Evolutionary conservation across 1,140 invertebrate species (phyloP).

Genomic region (Streblospio benedicti): DNA sequence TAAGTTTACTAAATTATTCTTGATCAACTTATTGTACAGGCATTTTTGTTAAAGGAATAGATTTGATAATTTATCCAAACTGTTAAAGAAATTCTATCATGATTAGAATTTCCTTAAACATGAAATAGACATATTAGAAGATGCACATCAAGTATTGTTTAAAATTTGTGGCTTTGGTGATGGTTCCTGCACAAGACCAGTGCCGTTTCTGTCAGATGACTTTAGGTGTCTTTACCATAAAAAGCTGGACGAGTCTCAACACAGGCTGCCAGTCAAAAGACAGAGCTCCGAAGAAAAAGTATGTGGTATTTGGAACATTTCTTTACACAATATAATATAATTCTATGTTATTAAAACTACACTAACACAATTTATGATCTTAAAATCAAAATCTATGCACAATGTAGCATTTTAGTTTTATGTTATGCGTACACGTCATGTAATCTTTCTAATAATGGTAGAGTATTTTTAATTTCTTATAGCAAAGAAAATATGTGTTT

Average conservation of each 20-base stretch:
- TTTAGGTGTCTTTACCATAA: background rate
- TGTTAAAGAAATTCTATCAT: constrained; percentile 9
- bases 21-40: background rate
- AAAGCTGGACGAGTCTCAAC: background rate
- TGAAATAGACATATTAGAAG: constrained; percentile 34
- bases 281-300: too few relatives aligned
- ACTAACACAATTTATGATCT: too few relatives aligned
- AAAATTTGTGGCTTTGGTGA: constrained; percentile 28
- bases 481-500: too few relatives aligned
- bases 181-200: constrained; percentile 30
- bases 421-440: too few relatives aligned
- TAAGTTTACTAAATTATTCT: background rate
- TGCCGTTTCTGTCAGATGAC: constrained; percentile 12
- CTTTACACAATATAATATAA: too few relatives aligned
- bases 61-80: constrained; percentile 50
- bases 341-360: too few relatives aligned
- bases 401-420: too few relatives aligned
- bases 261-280: background rate
- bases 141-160: constrained; percentile 39
- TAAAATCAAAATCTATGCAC: too few relatives aligned
- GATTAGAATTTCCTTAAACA: too few relatives aligned
- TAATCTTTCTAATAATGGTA: too few relatives aligned
- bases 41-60: background rate
- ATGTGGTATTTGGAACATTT: too few relatives aligned
- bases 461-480: too few relatives aligned